phyloP scores from a whole-genome alignment of 2,888 invertebrate genomes.

The Timema cristinae region DNA sequence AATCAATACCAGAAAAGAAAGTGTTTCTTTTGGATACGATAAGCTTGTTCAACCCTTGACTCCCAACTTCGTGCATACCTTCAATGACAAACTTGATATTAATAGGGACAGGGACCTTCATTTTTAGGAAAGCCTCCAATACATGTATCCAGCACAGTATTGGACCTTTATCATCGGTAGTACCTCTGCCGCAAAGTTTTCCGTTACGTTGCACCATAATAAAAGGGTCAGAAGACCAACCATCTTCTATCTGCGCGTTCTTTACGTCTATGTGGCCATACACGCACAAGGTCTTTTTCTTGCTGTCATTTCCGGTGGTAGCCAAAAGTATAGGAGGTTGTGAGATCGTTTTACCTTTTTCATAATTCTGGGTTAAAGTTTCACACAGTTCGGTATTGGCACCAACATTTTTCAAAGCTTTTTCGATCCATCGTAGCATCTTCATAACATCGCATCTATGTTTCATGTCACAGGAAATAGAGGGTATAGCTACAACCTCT shows the following conservation, averaged over 20 bases:
- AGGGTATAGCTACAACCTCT: constrained; percentile 55
- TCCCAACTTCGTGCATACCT: constrained; percentile 58
- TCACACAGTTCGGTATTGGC: constrained; percentile 44
- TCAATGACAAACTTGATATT: constrained; percentile 58
- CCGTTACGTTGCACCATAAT: constrained; percentile 52
- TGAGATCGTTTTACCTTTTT: constrained; percentile 45
- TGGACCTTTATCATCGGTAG: constrained; percentile 58
- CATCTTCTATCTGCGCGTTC: constrained; percentile 50
- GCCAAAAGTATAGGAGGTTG: constrained; percentile 51
- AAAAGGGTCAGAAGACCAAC: constrained; percentile 59
- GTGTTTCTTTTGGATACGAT: constrained; percentile 46
- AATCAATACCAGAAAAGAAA: constrained; percentile 52
- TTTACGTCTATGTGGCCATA: constrained; percentile 62
- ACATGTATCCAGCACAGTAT: constrained; percentile 56
- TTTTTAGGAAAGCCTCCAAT: constrained; percentile 50
- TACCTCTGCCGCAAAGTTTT: constrained; percentile 55
- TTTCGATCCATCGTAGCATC: constrained; percentile 50
- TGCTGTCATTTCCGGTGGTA: constrained; percentile 48
- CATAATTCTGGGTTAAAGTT: constrained; percentile 44
- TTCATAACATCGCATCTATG: constrained; percentile 47
- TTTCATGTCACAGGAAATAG: constrained; percentile 54
- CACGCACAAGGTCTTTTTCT: constrained; percentile 55
- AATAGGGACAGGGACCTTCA: constrained; percentile 49
- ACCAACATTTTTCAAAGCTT: constrained; percentile 40
- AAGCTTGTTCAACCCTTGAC: constrained; percentile 54